Percentiles rank a stretch among this genome's conserved stretches.
phyloP scores from a whole-genome alignment of 2,113 vertebrate genomes.

The Numida meleagris region DNA sequence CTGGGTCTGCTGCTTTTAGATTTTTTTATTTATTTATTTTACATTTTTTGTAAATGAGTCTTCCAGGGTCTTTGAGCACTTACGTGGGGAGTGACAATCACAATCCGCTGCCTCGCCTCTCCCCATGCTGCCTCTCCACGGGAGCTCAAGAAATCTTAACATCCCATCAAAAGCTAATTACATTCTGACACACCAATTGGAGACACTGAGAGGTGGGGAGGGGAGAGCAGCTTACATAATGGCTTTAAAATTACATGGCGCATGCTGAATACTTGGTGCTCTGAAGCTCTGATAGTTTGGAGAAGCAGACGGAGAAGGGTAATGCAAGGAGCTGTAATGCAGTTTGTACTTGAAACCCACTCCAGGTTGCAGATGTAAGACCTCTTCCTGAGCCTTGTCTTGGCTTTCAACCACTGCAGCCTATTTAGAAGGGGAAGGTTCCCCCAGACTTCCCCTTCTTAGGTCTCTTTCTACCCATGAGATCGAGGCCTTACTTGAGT shows the following conservation, averaged over 20 bases:
- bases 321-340: background rate
- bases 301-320: background rate
- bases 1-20: background rate
- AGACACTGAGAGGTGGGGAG: background rate
- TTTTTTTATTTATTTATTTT: conserved; percentile 28
- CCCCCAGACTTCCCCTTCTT: background rate
- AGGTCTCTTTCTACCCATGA: background rate
- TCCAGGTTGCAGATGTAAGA: background rate
- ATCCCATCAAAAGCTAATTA: conserved; percentile 74
- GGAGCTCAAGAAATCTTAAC: conserved; percentile 65
- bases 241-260: conserved; percentile 1
- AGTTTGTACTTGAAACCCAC: background rate
- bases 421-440: background rate
- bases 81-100: conserved; percentile 61
- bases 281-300: background rate
- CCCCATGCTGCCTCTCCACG: conserved; percentile 43
- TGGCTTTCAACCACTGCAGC: background rate
- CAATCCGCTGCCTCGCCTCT: conserved; percentile 17
- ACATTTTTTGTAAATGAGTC: conserved; percentile 48
- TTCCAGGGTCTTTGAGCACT: conserved; percentile 54
- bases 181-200: conserved; percentile 62
- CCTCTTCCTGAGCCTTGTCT: background rate
- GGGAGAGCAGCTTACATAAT: conserved; percentile 32
- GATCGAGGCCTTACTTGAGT: background rate
- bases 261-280: background rate